Percentiles rank a stretch among this genome's conserved stretches.
phyloP scores from a whole-genome alignment of 2,797 vertebrate genomes.

The Trachurus trachurus region DNA sequence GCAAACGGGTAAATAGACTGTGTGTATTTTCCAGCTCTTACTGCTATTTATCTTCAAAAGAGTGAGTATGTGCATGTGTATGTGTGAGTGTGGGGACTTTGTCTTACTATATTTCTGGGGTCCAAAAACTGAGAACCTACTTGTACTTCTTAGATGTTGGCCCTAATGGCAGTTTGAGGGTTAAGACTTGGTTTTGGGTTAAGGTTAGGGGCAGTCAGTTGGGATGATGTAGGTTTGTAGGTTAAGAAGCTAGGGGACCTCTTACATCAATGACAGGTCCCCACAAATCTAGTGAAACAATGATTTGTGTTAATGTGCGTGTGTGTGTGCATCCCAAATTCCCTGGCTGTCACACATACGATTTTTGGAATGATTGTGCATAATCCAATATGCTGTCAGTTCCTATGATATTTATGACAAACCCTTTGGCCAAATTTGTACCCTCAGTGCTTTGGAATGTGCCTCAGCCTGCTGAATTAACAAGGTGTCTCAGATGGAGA shows the following conservation, averaged over 20 bases:
- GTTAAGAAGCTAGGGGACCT: too few relatives aligned
- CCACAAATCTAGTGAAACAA: too few relatives aligned
- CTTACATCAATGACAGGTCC: too few relatives aligned
- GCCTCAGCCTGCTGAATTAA: background rate
- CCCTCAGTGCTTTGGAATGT: background rate
- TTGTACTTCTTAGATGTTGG: too few relatives aligned
- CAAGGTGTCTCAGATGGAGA: background rate
- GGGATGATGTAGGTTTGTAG: too few relatives aligned
- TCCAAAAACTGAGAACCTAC: too few relatives aligned
- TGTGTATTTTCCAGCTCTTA: slow-evolving; percentile 55
- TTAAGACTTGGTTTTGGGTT: too few relatives aligned
- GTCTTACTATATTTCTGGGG: too few relatives aligned
- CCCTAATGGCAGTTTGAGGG: too few relatives aligned
- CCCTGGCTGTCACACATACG: slow-evolving; percentile 12
- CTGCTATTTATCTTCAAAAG: slow-evolving; percentile 59
- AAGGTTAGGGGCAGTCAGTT: too few relatives aligned
- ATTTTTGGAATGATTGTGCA: background rate
- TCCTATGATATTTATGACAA: background rate
- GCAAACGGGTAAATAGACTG: slow-evolving; percentile 65
- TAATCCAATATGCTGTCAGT: slow-evolving; percentile 22
- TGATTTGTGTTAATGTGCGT: background rate
- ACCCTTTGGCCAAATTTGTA: background rate
- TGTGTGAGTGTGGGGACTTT: background rate
- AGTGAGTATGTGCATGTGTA: too few relatives aligned
- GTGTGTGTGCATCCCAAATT: background rate